Base-by-base conservation (phyloP, 2,113 vertebrate genomes). In the Paradisaea rubra region DNA sequence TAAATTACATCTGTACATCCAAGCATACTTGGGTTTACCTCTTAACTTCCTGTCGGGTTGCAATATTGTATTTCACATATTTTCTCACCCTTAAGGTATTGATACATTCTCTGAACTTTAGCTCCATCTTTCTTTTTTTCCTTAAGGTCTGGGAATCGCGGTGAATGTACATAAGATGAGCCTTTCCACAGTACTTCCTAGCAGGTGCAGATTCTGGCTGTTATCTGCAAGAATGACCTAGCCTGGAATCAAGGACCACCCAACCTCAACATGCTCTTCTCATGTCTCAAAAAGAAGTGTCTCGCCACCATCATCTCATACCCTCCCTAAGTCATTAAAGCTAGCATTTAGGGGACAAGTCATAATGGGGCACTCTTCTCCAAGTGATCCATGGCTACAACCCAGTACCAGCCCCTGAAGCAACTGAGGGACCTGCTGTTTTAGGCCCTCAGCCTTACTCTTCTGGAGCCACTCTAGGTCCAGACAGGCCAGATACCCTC, bases 71-170 rank as follows among this genome's bases (percentile, higher is more conserved):
- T 71, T 56, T 53, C 16, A 33, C 3, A 0, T 37, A 16, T n/a
- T 71, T 54, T 88, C 56, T 52, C 76, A 7, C 39, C 42, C 30
- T 53, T 64, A 65, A 52, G n/a, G 12, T 81, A 19, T 10, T 33
- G 39, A 50, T 39, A 8, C 1, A 1, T 39, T 82, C 33, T 60
- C 33, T 68, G 56, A 73, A 20, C 33, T 76, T 52, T 7, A 42
- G 14, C 8, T 57, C 50, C 3, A 4, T 13, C 15, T 23, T 42
- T 10, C 5, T 7, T 49, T 64, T 45, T 18, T 45, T 35, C 3
- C 25, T 1, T 27, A 27, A 27, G 8, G 23, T 21, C 71, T 42
- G 31, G 39, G n/a, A 57, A 18, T 27, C 0, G 0, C 0, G 3
- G 27, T 28, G 39, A 35, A 24, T 2, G 6, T 24, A 1, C 2